These are phyloP conservation scores for Tenualosa thibaudeaui DNA, from an alignment of 2,797 vertebrate genomes.

Conservation along the genomic window DNA sequence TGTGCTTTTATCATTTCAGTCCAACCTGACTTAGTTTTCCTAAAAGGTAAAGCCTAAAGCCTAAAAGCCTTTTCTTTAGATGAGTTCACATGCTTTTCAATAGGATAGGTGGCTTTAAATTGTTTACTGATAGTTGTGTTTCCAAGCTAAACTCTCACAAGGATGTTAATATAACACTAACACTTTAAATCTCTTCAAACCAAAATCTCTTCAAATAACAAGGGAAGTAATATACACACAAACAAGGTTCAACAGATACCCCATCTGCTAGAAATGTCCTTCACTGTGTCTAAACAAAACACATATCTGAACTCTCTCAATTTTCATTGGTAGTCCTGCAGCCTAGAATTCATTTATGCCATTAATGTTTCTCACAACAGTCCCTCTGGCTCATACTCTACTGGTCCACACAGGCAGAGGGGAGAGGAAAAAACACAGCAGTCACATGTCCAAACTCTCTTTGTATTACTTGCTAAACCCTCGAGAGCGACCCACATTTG, in stretches of 20 bases:
- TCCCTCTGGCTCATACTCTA: background rate
- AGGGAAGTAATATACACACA: background rate
- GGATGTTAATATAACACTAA: background rate
- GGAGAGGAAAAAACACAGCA: conserved; percentile 29
- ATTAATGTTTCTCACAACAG: conserved; percentile 64
- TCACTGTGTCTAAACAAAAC: background rate
- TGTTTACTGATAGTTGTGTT: background rate
- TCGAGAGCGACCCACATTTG: conserved; percentile 70
- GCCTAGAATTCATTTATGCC: conserved; percentile 42
- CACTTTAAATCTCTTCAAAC: background rate
- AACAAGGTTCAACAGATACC: background rate
- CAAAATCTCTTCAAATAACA: background rate
- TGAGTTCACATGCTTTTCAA: background rate
- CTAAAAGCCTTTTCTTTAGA: background rate
- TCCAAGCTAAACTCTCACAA: background rate
- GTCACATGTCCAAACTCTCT: conserved; percentile 70
- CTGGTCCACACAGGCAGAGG: background rate
- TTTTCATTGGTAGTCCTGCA: background rate
- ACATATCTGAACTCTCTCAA: background rate
- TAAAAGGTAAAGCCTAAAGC: background rate
- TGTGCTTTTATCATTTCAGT: conserved; percentile 29
- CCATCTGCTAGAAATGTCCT: background rate
- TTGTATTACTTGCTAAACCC: conserved; percentile 79
- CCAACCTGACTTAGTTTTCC: background rate
- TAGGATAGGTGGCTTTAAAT: background rate